phyloP scores from a whole-genome alignment of 2,113 vertebrate genomes.

The Psammodynastes pulverulentus region DNA sequence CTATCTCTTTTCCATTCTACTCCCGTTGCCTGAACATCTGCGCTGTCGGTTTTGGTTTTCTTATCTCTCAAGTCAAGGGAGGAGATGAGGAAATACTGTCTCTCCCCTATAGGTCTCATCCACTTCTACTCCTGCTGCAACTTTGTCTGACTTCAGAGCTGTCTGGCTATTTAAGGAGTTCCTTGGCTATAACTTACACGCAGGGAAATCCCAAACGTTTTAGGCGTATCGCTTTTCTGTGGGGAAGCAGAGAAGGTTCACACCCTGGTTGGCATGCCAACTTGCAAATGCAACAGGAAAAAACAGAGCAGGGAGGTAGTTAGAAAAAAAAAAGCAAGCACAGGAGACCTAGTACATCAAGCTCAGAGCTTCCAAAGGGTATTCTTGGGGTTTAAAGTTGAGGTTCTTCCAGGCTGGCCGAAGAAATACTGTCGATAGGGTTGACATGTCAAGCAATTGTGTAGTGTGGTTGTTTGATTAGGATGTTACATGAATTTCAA shows the following conservation, averaged over 20 bases:
- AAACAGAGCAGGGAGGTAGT: not conserved
- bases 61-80: fast-evolving
- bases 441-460: not conserved
- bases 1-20: not conserved
- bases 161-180: slow-evolving; percentile 77
- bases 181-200: slow-evolving; percentile 60
- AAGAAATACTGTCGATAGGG: not conserved
- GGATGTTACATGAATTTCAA: not conserved
- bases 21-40: not conserved
- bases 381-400: not conserved
- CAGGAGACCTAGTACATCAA: not conserved
- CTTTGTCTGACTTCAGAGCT: slow-evolving; percentile 69
- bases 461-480: not conserved
- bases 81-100: slow-evolving; percentile 48
- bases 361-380: not conserved
- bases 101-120: slow-evolving; percentile 19
- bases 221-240: not conserved
- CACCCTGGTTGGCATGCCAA: not conserved
- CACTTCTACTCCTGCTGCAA: slow-evolving; percentile 61
- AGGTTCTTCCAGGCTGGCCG: not conserved
- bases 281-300: not conserved
- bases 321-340: too few relatives aligned
- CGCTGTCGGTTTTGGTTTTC: slow-evolving; percentile 32
- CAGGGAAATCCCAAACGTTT: slow-evolving; percentile 68
- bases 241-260: not conserved